Percentiles rank a stretch among this genome's conserved stretches.
Evolutionary conservation across 2,797 vertebrate genomes (phyloP).

Genomic region (Chelon labrosus): DNA sequence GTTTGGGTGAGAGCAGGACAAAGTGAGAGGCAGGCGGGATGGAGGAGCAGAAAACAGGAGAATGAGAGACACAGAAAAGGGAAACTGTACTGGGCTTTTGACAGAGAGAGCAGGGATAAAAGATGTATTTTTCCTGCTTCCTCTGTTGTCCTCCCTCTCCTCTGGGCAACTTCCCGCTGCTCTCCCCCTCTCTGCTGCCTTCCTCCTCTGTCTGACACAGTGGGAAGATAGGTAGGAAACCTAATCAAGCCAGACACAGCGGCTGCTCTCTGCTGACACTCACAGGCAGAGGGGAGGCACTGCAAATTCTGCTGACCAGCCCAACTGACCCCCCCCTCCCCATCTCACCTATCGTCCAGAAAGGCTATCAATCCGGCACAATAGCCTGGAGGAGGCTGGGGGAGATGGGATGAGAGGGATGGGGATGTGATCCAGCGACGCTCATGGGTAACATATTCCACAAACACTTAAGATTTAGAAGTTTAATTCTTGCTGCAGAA

Average conservation of each 20-base stretch:
- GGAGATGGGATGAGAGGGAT: constrained; percentile 62
- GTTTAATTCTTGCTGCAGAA: constrained; percentile 42
- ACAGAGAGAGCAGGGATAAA: constrained; percentile 76
- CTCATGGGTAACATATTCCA: constrained; percentile 44
- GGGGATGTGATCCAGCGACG: constrained; percentile 59
- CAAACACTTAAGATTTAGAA: constrained; percentile 52
- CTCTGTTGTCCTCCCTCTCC: constrained; percentile 77
- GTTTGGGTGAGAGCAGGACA: constrained; percentile 71
- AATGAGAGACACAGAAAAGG: constrained; percentile 55
- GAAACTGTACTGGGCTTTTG: constrained; percentile 67
- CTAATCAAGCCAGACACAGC: constrained; percentile 76
- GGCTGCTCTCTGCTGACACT: constrained; percentile 83
- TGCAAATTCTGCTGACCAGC: constrained; percentile 64
- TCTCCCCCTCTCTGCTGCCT: constrained; percentile 70
- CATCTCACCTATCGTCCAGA: constrained; percentile 51
- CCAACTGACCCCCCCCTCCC: constrained; percentile 13
- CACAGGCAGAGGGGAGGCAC: constrained; percentile 68
- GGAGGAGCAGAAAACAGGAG: constrained; percentile 50
- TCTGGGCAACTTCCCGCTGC: constrained; percentile 75
- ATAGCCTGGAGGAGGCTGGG: constrained; percentile 66
- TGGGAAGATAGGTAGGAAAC: constrained; percentile 79
- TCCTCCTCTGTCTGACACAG: constrained; percentile 78
- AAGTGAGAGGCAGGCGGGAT: constrained; percentile 71
- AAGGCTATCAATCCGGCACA: constrained; percentile 69
- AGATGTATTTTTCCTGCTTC: constrained; percentile 82